Base-by-base conservation (phyloP, 2,113 vertebrate species). In the Mastomys natalensis region DNA sequence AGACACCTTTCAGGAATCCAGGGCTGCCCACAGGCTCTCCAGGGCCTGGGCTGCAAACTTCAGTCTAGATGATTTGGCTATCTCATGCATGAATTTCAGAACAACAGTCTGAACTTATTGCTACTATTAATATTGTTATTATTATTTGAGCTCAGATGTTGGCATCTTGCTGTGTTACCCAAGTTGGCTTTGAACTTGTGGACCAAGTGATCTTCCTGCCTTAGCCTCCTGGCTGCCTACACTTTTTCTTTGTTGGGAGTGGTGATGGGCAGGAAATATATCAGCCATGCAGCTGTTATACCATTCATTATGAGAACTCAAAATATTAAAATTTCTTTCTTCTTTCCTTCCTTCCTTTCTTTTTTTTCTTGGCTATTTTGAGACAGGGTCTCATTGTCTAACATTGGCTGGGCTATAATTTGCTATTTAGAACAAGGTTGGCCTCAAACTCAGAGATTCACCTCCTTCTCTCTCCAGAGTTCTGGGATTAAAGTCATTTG, bases 251-350 rank as follows among this genome's bases (percentile, higher is more conserved):
- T 9, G 3, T 91, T 60, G 66, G 66, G 58, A 95, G 51, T 60
- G 55, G 51, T 87, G 72, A 66, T 89, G 17, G 55, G 53, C 77
- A 89, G 89, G 17, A 94, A 72, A 26, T 87, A 13, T 24, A 89
- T 62, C 76, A 93, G 34, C 89, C 87, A 89, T 64, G n/a, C 40
- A 93, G 84, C 55, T 87, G 0, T 86, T 77, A 53, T 76, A 6
- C 16, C 72, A 43, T 90, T 95, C 43, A 80, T 87, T 84, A 37
- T 51, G 31, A 96, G 81, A 92, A 88, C 60, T 77, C 87, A 82
- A 96, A 86, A 86, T 92, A 53, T 37, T 24, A 90, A n/a, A n/a
- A 72, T 84, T 96, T 87, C 1, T 96, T 84, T 43, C 10, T 66
- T 29, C 29, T 31, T n/a, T 37, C 15, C 68, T 37, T 70, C 13